Percentiles rank a stretch among this genome's conserved stretches.
Conservation (phyloP, 2,113 vertebrate species). For the Rhineura floridana region DNA sequence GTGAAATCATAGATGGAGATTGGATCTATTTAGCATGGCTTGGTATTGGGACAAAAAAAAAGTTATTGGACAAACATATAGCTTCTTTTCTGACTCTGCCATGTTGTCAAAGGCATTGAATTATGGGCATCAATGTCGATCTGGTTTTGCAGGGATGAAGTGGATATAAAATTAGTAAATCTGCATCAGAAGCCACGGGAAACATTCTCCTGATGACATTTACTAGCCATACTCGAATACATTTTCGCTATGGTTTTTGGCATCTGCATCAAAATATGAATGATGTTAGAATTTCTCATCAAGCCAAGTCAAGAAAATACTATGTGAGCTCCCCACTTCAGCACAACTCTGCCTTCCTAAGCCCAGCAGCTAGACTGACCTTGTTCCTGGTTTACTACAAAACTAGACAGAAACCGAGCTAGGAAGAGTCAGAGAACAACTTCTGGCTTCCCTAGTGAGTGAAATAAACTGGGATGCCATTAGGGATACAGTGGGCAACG, state of each 20-base stretch:
- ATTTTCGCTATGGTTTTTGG: not conserved
- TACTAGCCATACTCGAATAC: not conserved
- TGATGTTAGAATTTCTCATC: not conserved
- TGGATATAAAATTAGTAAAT: not conserved
- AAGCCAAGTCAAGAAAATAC: not conserved
- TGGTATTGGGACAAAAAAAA: slow-evolving; percentile 53
- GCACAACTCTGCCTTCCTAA: not conserved
- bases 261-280: not conserved
- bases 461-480: not conserved
- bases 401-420: not conserved
- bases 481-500: not conserved
- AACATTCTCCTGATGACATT: slow-evolving; percentile 1
- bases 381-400: not conserved
- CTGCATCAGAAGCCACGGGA: not conserved
- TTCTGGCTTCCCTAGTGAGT: not conserved
- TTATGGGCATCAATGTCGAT: not conserved
- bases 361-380: not conserved
- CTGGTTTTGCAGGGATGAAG: slow-evolving; percentile 13
- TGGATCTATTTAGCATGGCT: slow-evolving; percentile 53
- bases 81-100: slow-evolving; percentile 22
- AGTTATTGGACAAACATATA: slow-evolving; percentile 11
- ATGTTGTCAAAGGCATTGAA: slow-evolving; percentile 16
- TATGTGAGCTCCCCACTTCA: not conserved
- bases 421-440: not conserved
- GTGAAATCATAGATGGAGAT: slow-evolving; percentile 39